Percentiles rank a stretch among this genome's conserved stretches.
Conservation (phyloP, 2,113 vertebrate genomes). For the Meleagris gallopavo region DNA sequence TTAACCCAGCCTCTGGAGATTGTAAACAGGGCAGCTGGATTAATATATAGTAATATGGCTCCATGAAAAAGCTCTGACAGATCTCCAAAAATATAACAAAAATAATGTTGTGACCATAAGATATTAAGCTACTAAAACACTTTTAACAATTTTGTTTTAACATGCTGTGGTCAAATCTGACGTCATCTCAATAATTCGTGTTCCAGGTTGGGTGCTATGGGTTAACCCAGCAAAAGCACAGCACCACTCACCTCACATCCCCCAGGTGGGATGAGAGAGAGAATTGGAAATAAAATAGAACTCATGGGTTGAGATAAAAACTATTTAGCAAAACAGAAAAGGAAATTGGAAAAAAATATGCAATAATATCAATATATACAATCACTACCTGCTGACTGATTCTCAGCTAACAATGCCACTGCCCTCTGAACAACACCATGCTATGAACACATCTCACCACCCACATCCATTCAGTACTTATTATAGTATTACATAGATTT, state of each 20-base stretch:
- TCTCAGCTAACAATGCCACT: too few relatives aligned
- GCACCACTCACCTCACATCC: too few relatives aligned
- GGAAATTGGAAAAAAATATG: not conserved
- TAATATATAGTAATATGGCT: not conserved
- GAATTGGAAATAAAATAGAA: not conserved
- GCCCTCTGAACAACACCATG: too few relatives aligned
- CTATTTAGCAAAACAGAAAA: not conserved
- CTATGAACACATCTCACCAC: too few relatives aligned
- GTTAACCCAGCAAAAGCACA: not conserved
- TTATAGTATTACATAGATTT: not conserved
- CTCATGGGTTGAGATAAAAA: not conserved
- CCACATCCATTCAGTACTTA: not conserved
- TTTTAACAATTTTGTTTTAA: not conserved
- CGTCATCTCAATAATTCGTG: not conserved
- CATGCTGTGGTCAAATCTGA: not conserved
- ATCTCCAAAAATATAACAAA: not conserved
- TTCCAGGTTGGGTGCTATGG: not conserved
- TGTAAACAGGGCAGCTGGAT: not conserved
- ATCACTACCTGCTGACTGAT: too few relatives aligned
- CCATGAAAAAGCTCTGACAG: not conserved
- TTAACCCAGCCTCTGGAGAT: not conserved
- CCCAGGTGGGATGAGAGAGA: not conserved
- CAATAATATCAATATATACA: not conserved
- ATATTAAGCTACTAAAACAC: not conserved
- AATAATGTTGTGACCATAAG: not conserved